Conservation (phyloP, 92 coral and sea anemone genomes). For the Bergia sp. region DNA sequence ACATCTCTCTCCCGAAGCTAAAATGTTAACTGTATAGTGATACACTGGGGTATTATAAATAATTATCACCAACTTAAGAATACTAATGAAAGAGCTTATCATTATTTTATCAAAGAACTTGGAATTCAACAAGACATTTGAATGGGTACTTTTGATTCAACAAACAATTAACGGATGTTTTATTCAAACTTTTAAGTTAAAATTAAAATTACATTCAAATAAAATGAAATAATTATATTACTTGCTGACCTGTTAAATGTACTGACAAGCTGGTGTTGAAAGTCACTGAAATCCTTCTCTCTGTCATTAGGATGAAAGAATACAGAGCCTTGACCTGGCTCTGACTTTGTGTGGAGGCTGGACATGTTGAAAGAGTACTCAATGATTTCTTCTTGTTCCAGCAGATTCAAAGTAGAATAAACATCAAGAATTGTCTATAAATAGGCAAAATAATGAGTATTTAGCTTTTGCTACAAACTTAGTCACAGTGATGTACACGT, state of each 20-base stretch:
- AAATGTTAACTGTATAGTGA: too few relatives aligned
- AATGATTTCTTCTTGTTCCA: constrained; percentile 64
- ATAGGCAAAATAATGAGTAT: neutral
- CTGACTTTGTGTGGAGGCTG: constrained; percentile 21
- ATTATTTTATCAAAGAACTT: too few relatives aligned
- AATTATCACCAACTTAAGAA: too few relatives aligned
- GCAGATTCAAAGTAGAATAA: constrained; percentile 44
- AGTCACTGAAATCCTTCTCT: constrained; percentile 40
- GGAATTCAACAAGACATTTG: too few relatives aligned
- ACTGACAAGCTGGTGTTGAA: constrained; percentile 60
- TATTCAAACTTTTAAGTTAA: neutral
- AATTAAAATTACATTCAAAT: neutral
- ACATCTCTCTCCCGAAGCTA: too few relatives aligned
- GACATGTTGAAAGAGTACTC: constrained; percentile 64
- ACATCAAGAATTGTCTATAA: constrained; percentile 37
- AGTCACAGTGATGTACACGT: too few relatives aligned
- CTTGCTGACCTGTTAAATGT: constrained; percentile 59
- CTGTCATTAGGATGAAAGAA: constrained; percentile 62
- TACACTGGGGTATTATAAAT: too few relatives aligned
- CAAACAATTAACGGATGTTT: too few relatives aligned
- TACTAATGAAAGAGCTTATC: too few relatives aligned
- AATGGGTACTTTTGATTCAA: too few relatives aligned
- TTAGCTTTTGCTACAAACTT: too few relatives aligned
- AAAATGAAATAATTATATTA: neutral
- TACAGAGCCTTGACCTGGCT: constrained; percentile 31